phyloP scores from a whole-genome alignment of 1,140 invertebrate species.

The Semibalanus balanoides region DNA sequence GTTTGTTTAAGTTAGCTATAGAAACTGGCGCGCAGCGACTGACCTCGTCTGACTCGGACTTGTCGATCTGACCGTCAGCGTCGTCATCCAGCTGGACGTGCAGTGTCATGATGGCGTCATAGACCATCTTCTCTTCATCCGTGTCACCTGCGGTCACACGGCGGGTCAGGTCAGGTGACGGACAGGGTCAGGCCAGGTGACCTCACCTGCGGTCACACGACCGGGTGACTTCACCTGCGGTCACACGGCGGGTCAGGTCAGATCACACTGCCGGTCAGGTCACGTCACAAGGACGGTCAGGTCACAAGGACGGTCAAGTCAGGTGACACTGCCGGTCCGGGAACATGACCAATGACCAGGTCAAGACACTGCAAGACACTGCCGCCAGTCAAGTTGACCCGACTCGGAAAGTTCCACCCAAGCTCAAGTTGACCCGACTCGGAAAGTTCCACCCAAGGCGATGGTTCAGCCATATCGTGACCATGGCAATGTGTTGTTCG shows the following conservation, averaged over 20 bases:
- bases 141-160: not conserved
- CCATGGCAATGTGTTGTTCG: too few relatives aligned
- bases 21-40: not conserved
- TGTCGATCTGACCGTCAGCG: not conserved
- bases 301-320: not conserved
- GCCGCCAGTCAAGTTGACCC: too few relatives aligned
- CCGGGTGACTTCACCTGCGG: not conserved
- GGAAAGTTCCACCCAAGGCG: too few relatives aligned
- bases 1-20: too few relatives aligned
- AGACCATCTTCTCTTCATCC: not conserved
- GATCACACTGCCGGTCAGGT: too few relatives aligned
- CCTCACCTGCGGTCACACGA: not conserved
- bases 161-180: not conserved
- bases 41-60: not conserved
- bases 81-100: not conserved
- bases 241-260: not conserved
- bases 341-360: too few relatives aligned
- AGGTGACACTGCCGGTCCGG: too few relatives aligned
- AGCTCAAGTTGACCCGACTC: too few relatives aligned
- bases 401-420: too few relatives aligned
- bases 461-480: too few relatives aligned
- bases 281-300: too few relatives aligned
- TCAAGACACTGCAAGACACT: too few relatives aligned
- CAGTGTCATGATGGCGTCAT: not conserved
- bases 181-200: not conserved